Evolutionary conservation across 2,888 invertebrate genomes (phyloP), one percentile per base, ranked within the genome.

Genomic region (Drosophila kuntzei): DNA sequence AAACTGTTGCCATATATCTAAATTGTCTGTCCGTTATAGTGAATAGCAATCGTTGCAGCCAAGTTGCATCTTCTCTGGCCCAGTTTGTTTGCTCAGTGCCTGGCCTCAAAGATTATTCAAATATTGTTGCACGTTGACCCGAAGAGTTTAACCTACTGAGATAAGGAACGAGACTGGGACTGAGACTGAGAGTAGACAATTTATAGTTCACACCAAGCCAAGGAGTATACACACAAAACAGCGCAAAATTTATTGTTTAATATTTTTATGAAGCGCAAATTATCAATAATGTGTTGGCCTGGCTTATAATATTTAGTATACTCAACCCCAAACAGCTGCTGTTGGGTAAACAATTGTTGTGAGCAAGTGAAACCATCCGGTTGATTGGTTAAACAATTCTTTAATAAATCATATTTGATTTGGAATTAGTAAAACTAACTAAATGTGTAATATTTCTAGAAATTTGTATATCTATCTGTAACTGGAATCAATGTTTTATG

Each of bases 91-190:
- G 18, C n/a, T 37, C 39, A 57, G 60, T 68, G 39, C 44, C 50
- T 65, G 64, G 49, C 50, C 74, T 65, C 67, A 68, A 62, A 76
- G 89, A 84, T 89, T 87, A 89, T 70, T 71, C 87, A 89, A 86
- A 86, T 86, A 86, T 86, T 86, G 81, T 80, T 84, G 75, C 87
- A 80, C 75, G 71, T 75, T 85, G 85, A 89, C 85, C 85, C 77
- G 53, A 51, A 41, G 53, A 49, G 65, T 68, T 71, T 86, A 86
- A 80, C 80, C 86, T 59, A 71, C 65, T 60, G 39, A 80, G 89
- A 89, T 89, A 89, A 85, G 74, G 25, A 27, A 9, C 41, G 36
- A 32, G 16, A 39, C n/a, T n/a, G n/a, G n/a, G n/a, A n/a, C n/a
- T n/a, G n/a, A n/a, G n/a, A n/a, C n/a, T n/a, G n/a, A 43, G 44